Evolutionary conservation across 2,888 invertebrate genomes (phyloP).

Genomic region (Archips xylosteana): DNA sequence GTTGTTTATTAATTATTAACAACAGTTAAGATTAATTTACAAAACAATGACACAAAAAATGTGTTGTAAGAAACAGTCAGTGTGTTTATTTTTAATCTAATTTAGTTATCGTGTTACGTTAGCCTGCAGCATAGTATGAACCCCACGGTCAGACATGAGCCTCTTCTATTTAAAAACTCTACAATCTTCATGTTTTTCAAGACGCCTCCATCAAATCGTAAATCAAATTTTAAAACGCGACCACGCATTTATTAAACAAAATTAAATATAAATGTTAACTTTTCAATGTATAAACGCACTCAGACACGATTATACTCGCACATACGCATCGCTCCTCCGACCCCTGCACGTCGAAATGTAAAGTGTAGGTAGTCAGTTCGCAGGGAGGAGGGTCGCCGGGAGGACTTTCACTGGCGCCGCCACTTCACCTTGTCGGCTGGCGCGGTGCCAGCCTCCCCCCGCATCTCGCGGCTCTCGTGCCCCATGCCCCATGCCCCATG

Average conservation of each 20-base stretch:
- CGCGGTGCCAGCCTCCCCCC: conserved; percentile 64
- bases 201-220: background rate
- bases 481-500: conserved; percentile 47
- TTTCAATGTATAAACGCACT: background rate
- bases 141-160: background rate
- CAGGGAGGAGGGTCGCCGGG: conserved; percentile 43
- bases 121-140: background rate
- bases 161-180: background rate
- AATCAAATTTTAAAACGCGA: background rate
- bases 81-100: background rate
- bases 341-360: conserved; percentile 3
- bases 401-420: conserved; percentile 79
- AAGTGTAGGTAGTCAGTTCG: conserved; percentile 15
- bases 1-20: too few species aligned
- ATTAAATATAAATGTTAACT: background rate
- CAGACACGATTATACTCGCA: background rate
- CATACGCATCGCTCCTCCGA: background rate
- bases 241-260: background rate
- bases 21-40: too few species aligned
- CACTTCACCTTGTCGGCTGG: conserved; percentile 81
- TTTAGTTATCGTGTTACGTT: background rate
- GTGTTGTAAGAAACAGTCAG: background rate
- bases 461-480: conserved; percentile 32
- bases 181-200: background rate
- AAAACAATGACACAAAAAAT: background rate